Evolutionary conservation across 2,113 vertebrate species (phyloP).

Genomic region (Rhynchopsitta pachyrhyncha): DNA sequence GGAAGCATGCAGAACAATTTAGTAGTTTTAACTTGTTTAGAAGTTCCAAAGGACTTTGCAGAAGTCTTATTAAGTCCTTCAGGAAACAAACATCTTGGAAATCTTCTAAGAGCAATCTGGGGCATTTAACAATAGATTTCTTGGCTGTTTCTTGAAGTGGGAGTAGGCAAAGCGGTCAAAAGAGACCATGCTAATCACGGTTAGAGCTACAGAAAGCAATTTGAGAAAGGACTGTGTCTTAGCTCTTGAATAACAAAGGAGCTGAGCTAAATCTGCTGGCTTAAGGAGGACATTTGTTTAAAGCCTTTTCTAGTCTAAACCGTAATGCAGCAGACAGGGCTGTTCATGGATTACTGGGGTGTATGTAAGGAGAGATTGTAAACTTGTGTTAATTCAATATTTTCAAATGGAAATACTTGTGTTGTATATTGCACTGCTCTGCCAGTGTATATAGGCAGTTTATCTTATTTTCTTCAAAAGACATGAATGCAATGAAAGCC

Average conservation of each 20-base stretch:
- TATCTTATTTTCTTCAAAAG: not conserved
- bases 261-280: not conserved
- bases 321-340: not conserved
- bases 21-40: not conserved
- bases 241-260: not conserved
- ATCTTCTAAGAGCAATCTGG: not conserved
- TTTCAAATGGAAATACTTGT: not conserved
- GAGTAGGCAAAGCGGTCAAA: not conserved
- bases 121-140: not conserved
- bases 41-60: not conserved
- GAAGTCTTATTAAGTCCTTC: not conserved
- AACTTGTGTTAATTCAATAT: not conserved
- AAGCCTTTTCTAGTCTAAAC: not conserved
- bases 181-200: not conserved
- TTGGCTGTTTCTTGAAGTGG: not conserved
- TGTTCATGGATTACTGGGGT: not conserved
- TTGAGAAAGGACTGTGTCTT: not conserved
- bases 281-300: not conserved
- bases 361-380: not conserved
- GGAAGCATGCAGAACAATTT: not conserved
- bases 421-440: not conserved
- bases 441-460: not conserved
- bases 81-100: not conserved
- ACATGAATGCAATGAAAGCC: not conserved
- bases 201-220: not conserved